These are phyloP conservation scores for Trichoplusia ni DNA, from an alignment of 1,140 invertebrate species.

Conservation along the genomic window DNA sequence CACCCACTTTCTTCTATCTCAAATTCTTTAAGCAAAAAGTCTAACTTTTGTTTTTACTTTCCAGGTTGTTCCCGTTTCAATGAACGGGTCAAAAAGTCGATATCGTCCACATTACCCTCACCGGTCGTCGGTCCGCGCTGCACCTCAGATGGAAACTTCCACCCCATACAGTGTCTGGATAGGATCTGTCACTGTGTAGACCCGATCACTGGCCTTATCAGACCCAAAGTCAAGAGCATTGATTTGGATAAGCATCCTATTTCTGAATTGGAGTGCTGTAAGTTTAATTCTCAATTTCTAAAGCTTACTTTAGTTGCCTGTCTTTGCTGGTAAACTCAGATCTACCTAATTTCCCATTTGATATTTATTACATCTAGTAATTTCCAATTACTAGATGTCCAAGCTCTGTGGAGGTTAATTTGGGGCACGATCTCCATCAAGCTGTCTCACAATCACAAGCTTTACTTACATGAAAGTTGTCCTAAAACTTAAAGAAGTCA, in stretches of 20 bases:
- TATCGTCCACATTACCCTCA: constrained; percentile 39
- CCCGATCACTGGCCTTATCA: constrained; percentile 69
- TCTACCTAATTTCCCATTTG: too few species aligned
- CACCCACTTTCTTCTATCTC: too few species aligned
- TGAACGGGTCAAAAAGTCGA: constrained; percentile 55
- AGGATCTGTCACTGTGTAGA: constrained; percentile 82
- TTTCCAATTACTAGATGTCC: background rate
- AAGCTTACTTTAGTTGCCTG: background rate
- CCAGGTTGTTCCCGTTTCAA: constrained; percentile 79
- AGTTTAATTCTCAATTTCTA: constrained; percentile 47
- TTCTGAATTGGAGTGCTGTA: constrained; percentile 80
- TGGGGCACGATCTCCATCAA: too few species aligned
- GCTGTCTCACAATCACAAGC: too few species aligned
- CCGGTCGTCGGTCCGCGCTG: constrained; percentile 75
- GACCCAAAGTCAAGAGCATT: constrained; percentile 36
- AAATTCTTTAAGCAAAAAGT: background rate
- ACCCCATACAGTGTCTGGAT: constrained; percentile 81
- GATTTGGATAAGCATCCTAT: constrained; percentile 70
- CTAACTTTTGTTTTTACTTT: constrained; percentile 11
- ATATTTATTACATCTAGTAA: background rate
- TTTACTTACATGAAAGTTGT: too few species aligned
- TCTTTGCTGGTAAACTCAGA: too few species aligned
- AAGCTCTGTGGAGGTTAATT: too few species aligned
- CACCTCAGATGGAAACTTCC: constrained; percentile 80
- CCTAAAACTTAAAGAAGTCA: too few species aligned